Evolutionary conservation across 1,140 invertebrate species (phyloP), one percentile per base, ranked within the genome.

Genomic region (Drosophila willistoni): DNA sequence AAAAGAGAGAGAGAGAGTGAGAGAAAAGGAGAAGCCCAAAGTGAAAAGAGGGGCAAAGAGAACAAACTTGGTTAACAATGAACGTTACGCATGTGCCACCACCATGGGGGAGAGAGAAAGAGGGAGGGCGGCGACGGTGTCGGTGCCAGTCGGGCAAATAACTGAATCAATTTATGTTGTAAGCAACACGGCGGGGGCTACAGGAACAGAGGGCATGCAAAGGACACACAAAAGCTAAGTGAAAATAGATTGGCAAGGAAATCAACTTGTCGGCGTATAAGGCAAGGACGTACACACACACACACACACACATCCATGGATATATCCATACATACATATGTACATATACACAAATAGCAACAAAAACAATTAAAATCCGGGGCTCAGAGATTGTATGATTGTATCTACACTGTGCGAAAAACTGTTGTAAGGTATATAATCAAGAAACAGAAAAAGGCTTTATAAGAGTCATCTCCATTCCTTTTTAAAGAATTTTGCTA

Each of bases 161-260:
- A 81, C 68, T 71, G 68, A 86, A 85, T 85, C 79, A 85, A 82
- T 79, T 79, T 86, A 72, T 72, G 78, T 64, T 36, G 33, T 29
- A 39, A 44, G 36, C 42, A 41, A 36, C 29, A 44, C 17, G 42
- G 17, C 44, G 17, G 56, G 12, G 25, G 10, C 19, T 9, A 9
- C 17, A 7, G 79, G 82, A 73, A 66, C 82, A 87, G 67, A 87
- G 82, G 82, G 75, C 82, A 79, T 41, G 47, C 42, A 65, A 39
- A 73, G 6, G 47, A 51, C 61, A 59, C 55, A 41, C 56, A 19
- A 42, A 36, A 61, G 56, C 65, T 36, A 51, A 68, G 44, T 51
- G 64, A 51, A 62, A 74, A 76, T 34, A 56, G 41, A 63, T 77
- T 74, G 68, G 83, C 82, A 87, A 85, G 82, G 82, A 85, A 85